phyloP scores from a whole-genome alignment of 1,140 invertebrate species.

The Oedothorax gibbosus region DNA sequence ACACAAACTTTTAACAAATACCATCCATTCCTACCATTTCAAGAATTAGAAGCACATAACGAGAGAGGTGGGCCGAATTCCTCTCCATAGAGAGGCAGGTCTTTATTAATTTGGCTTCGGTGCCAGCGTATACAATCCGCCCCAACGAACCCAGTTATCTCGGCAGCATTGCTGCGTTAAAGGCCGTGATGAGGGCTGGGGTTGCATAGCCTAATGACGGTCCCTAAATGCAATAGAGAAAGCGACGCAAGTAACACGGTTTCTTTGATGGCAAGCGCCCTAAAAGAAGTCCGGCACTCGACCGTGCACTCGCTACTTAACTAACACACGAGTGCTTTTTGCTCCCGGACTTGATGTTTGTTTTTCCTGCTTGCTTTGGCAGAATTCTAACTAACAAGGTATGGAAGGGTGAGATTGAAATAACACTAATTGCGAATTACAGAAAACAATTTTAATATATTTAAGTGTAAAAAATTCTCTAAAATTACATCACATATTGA shows the following conservation, averaged over 20 bases:
- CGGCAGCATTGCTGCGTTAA: slow-evolving; percentile 34
- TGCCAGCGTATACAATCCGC: neutral
- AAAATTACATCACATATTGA: too few species aligned
- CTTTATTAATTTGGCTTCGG: slow-evolving; percentile 7
- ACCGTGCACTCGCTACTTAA: slow-evolving; percentile 50
- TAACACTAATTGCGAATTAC: too few species aligned
- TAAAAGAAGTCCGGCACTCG: slow-evolving; percentile 34
- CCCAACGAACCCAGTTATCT: slow-evolving; percentile 34
- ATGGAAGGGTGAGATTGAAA: too few species aligned
- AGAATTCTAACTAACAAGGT: neutral
- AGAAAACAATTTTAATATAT: too few species aligned
- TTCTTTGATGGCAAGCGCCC: slow-evolving; percentile 43
- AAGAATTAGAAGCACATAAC: too few species aligned
- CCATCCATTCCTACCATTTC: too few species aligned
- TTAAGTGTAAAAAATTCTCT: too few species aligned
- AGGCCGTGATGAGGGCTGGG: slow-evolving; percentile 23
- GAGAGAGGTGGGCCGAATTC: too few species aligned
- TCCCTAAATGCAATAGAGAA: slow-evolving; percentile 46
- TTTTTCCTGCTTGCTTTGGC: neutral
- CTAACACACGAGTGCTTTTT: slow-evolving; percentile 54
- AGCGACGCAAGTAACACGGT: slow-evolving; percentile 38
- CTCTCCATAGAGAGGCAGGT: too few species aligned
- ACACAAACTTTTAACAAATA: too few species aligned
- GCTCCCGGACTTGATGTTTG: slow-evolving; percentile 39
- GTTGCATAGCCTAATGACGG: slow-evolving; percentile 41